phyloP scores from a whole-genome alignment of 1,140 invertebrate species.

The Thalassaphorura encarpata region DNA sequence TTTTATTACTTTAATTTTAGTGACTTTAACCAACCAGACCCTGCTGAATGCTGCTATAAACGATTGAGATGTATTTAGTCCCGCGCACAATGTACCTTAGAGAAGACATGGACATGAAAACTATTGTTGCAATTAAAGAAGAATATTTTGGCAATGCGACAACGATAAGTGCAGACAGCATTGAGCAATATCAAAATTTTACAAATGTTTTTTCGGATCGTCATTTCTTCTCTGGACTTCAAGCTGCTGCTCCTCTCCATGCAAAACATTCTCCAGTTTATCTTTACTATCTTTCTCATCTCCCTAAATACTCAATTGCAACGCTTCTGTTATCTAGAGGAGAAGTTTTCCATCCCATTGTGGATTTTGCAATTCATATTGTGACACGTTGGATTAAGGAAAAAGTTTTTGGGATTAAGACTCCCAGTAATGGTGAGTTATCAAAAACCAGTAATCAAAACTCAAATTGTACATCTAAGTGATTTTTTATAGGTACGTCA shows the following conservation, averaged over 20 bases:
- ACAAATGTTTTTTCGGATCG: constrained; percentile 5
- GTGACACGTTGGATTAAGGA: background rate
- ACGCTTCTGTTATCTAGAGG: background rate
- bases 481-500: no score
- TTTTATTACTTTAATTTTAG: background rate
- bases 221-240: background rate
- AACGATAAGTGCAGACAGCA: background rate
- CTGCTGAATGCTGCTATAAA: background rate
- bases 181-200: background rate
- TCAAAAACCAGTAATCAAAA: no score
- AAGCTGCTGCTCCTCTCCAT: background rate
- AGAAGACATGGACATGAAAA: background rate
- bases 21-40: background rate
- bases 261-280: background rate
- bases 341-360: background rate
- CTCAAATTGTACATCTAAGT: no score
- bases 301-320: background rate
- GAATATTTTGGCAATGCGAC: background rate
- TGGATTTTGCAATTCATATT: background rate
- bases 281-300: background rate
- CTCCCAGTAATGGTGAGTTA: background rate
- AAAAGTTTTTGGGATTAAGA: background rate
- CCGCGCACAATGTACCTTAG: background rate
- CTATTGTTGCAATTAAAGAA: background rate
- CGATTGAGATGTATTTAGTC: background rate